Percentiles rank a stretch among this genome's conserved stretches.
Conservation (phyloP, 1,140 invertebrate genomes). For the Ctenoplectra terminalis region DNA sequence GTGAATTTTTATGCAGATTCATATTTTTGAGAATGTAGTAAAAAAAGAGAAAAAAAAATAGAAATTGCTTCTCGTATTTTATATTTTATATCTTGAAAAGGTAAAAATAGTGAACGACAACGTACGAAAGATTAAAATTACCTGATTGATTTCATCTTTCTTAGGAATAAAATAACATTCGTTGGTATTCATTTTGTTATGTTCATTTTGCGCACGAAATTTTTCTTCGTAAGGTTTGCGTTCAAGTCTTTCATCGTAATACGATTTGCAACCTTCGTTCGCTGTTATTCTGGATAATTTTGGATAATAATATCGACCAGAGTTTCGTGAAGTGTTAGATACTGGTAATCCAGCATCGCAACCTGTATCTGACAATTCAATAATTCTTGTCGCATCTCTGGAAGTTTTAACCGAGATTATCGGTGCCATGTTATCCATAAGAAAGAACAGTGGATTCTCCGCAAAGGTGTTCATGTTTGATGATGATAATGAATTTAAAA, state of each 20-base stretch:
- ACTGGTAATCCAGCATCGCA: conserved; percentile 50
- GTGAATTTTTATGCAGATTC: no score
- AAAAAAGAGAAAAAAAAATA: no score
- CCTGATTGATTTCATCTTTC: background rate
- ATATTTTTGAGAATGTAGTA: no score
- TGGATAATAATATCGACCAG: background rate
- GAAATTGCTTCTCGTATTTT: no score
- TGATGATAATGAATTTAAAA: background rate
- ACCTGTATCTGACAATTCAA: conserved; percentile 53
- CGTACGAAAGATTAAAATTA: background rate
- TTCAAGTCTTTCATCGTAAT: background rate
- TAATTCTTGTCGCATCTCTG: conserved; percentile 23
- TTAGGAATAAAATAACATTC: background rate
- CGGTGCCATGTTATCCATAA: conserved; percentile 50
- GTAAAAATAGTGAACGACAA: no score
- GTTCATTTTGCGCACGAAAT: background rate
- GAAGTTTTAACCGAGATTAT: conserved; percentile 13
- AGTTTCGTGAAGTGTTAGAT: background rate
- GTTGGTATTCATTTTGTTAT: background rate
- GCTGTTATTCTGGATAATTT: background rate
- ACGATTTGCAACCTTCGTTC: background rate
- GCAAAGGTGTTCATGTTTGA: conserved; percentile 38
- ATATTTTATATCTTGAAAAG: no score
- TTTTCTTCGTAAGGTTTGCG: background rate
- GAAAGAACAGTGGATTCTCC: conserved; percentile 55